Evolutionary conservation across 2,797 vertebrate genomes (phyloP), one percentile per base, ranked within the genome.

Genomic region (Lepilemur septentrionalis): DNA sequence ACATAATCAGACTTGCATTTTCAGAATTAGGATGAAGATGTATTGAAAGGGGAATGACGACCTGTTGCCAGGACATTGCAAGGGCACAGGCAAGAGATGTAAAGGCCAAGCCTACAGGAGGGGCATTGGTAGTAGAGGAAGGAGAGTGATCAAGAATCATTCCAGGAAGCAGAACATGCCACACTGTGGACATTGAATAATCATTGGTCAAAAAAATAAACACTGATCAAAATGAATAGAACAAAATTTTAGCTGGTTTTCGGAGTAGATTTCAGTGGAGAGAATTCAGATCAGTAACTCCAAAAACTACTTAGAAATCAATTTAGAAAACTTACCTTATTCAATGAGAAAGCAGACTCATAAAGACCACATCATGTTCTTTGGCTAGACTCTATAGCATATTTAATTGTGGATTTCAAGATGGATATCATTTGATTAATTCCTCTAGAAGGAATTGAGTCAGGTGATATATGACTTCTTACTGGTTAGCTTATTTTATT

Each of bases 401-500:
- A 52, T 87, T 95, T 84, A 67, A 63, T 79, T 89, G 65, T 81
- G 52, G 55, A 41, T 87, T 89, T 84, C 8, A 57, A 75, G 78
- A 65, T 30, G 91, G 41, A 18, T 57, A 86, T 96, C 38, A 4
- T 88, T 75, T 4, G 3, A n/a, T 73, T 83, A 57, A 14, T 48
- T 63, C 65, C 41, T 89, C 35, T 48, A 93, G 90, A 83, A 73
- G 48, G 84, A 92, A 63, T 80, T 63, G 92, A 93, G 63, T 83
- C 73, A 84, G 91, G 38, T 88, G 78, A 87, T 55, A 32, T 1
- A 89, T 52, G 65, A 75, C 46, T 96, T 94, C 57, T 89, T 69
- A 57, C 57, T 90, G 35, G 63, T 43, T 92, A 94, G 87, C 78
- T 96, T 95, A 59, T 82, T 97, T 97, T 97, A 96, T 96, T 96